A percentile compares a stretch with the other conserved stretches of the same genome.
Conservation (phyloP, 2,888 invertebrate species). For the Eledone cirrhosa region DNA sequence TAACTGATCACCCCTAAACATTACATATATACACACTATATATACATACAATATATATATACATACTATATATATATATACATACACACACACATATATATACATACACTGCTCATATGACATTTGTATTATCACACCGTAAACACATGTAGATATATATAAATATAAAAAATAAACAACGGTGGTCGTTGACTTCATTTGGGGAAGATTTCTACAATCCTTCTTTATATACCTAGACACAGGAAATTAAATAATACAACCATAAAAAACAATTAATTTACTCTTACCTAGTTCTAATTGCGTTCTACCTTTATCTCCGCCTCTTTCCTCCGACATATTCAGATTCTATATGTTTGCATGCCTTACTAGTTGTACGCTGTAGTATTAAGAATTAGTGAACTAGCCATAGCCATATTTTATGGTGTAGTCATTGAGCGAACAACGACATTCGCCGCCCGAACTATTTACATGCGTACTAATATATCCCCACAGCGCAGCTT, state of each 20-base stretch:
- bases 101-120: no score
- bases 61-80: no score
- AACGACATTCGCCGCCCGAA: slow-evolving; percentile 29
- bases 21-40: no score
- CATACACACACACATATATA: no score
- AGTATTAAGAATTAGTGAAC: slow-evolving; percentile 23
- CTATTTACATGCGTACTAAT: slow-evolving; percentile 27
- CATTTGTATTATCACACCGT: no score
- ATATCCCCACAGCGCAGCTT: neutral
- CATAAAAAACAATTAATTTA: neutral
- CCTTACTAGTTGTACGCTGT: slow-evolving; percentile 14
- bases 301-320: slow-evolving; percentile 21
- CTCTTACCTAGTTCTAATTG: slow-evolving; percentile 27
- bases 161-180: no score
- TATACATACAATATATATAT: no score
- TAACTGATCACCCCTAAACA: no score
- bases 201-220: no score
- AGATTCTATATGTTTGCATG: neutral
- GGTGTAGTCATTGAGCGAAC: slow-evolving; percentile 17
- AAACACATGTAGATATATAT: no score
- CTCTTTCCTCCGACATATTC: slow-evolving; percentile 26
- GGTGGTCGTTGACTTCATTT: no score
- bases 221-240: no score
- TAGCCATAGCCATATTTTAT: slow-evolving; percentile 24
- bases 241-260: neutral